Evolutionary conservation across 2,888 invertebrate genomes (phyloP).

Genomic region (Tinea trinotella): DNA sequence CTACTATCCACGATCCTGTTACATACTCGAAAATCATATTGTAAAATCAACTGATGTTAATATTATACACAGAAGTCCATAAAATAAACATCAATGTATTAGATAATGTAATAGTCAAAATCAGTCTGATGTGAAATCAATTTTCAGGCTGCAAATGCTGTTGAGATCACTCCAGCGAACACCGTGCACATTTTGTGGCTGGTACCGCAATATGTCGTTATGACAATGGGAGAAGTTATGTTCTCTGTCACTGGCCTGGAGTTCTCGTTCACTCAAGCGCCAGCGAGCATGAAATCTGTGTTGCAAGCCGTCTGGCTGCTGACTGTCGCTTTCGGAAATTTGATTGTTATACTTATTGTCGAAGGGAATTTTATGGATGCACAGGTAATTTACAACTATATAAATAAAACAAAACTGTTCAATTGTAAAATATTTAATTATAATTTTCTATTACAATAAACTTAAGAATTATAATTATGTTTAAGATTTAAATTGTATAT

Average conservation of each 20-base stretch:
- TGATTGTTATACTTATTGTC: constrained; percentile 92
- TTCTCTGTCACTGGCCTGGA: constrained; percentile 96
- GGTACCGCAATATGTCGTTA: constrained; percentile 92
- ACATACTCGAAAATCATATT: too few relatives aligned
- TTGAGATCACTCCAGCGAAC: constrained; percentile 77
- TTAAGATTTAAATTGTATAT: too few relatives aligned
- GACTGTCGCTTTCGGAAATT: constrained; percentile 93
- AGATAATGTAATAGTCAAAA: too few relatives aligned
- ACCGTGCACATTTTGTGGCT: constrained; percentile 87
- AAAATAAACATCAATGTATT: too few relatives aligned
- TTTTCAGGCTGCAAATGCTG: constrained; percentile 41
- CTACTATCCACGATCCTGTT: too few relatives aligned
- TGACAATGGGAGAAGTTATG: constrained; percentile 95
- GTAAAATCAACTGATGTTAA: too few relatives aligned
- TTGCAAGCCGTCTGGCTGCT: constrained; percentile 93
- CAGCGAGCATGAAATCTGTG: constrained; percentile 94
- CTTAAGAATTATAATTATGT: too few relatives aligned
- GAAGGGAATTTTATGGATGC: constrained; percentile 81
- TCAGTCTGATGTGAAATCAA: too few relatives aligned
- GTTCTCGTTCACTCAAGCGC: constrained; percentile 96
- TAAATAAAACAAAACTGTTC: too few relatives aligned
- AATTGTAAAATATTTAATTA: too few relatives aligned
- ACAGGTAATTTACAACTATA: constrained; percentile 70
- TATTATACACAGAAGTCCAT: too few relatives aligned
- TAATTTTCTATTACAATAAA: too few relatives aligned